Conservation (phyloP, 2,113 vertebrate genomes). For the Aplodontia rufa region DNA sequence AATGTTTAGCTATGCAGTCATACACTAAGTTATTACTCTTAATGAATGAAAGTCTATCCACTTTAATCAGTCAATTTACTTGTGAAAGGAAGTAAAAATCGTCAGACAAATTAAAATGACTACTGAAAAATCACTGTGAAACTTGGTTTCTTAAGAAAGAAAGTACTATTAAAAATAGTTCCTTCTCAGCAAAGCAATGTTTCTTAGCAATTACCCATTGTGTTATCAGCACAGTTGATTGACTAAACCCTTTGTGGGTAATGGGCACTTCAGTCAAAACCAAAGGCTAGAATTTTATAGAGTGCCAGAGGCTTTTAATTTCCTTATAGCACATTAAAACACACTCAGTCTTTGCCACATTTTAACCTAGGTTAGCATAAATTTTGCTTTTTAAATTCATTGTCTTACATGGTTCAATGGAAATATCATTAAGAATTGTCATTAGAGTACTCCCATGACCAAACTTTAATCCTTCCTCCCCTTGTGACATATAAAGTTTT, state of each 20-base stretch:
- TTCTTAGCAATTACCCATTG: constrained; percentile 76
- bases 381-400: constrained; percentile 83
- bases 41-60: constrained; percentile 49
- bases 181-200: constrained; percentile 41
- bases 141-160: constrained; percentile 55
- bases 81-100: constrained; percentile 68
- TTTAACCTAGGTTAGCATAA: constrained; percentile 88
- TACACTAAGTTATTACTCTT: constrained; percentile 5
- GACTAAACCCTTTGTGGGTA: constrained; percentile 79
- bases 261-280: constrained; percentile 78
- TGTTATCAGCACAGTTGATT: constrained; percentile 71
- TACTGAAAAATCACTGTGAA: constrained; percentile 59
- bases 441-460: constrained; percentile 11
- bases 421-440: constrained; percentile 79
- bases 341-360: constrained; percentile 80
- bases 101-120: constrained; percentile 64
- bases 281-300: constrained; percentile 80
- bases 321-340: constrained; percentile 82
- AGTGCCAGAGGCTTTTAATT: constrained; percentile 83
- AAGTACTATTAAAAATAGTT: constrained; percentile 45
- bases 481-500: constrained; percentile 58
- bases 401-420: constrained; percentile 76
- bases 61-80: constrained; percentile 70
- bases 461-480: constrained; percentile 20
- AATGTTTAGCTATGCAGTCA: constrained; percentile 49